Evolutionary conservation across 2,888 invertebrate species (phyloP).

Genomic region (Microplitis manilae): DNA sequence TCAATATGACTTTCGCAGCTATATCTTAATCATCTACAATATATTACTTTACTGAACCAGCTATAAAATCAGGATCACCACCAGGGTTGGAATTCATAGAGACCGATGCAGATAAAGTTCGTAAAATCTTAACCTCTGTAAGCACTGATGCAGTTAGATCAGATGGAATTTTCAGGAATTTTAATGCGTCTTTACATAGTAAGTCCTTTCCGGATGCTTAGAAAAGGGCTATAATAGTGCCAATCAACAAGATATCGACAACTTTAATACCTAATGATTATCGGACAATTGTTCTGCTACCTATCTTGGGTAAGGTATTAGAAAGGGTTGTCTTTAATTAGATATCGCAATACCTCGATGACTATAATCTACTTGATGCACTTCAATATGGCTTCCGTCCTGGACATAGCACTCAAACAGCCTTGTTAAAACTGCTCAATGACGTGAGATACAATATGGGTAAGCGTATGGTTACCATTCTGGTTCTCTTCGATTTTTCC

Average conservation of each 20-base stretch:
- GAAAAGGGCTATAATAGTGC: background rate
- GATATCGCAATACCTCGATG: background rate
- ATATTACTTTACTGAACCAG: too few relatives aligned
- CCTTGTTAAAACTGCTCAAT: background rate
- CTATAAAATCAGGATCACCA: too few relatives aligned
- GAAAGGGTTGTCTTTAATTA: background rate
- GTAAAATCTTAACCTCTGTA: too few relatives aligned
- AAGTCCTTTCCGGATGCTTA: background rate
- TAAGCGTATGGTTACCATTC: background rate
- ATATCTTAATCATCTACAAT: too few relatives aligned
- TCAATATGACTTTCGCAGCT: too few relatives aligned
- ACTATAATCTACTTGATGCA: background rate
- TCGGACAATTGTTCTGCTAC: background rate
- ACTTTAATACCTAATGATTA: background rate
- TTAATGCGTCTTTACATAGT: background rate
- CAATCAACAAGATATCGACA: background rate
- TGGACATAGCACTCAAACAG: background rate
- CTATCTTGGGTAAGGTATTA: background rate
- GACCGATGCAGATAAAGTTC: too few relatives aligned
- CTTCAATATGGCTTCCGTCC: background rate
- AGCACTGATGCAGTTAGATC: slow-evolving; percentile 31
- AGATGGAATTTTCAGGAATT: background rate
- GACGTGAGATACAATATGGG: background rate
- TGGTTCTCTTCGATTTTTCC: background rate
- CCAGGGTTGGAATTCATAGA: too few relatives aligned